Percentiles rank a stretch among this genome's conserved stretches.
Evolutionary conservation across 2,113 vertebrate species (phyloP).

Genomic region (Ellobius talpinus): DNA sequence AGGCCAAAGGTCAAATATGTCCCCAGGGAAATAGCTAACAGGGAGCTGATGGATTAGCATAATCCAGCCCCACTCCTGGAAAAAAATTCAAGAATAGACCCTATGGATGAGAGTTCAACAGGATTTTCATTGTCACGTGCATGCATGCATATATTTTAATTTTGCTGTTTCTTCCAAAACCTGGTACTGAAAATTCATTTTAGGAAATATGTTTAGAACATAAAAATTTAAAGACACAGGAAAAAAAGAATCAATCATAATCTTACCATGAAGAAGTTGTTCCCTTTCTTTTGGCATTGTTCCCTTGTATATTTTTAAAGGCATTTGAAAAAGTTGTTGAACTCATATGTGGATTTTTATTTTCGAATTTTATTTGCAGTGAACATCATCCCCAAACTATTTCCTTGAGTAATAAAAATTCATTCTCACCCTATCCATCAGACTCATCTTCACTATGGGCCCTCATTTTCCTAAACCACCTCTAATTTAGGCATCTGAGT

Average conservation of each 20-base stretch:
- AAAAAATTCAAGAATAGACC: background rate
- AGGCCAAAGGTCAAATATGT: too few species aligned
- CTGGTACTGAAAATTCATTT: background rate
- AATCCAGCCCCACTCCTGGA: background rate
- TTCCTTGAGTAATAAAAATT: constrained; percentile 18
- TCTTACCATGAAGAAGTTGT: background rate
- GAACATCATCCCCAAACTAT: background rate
- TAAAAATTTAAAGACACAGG: background rate
- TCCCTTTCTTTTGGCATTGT: background rate
- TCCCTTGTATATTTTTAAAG: background rate
- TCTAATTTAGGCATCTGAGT: background rate
- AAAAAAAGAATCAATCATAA: background rate
- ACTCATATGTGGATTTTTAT: background rate
- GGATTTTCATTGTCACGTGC: background rate
- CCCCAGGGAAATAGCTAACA: background rate
- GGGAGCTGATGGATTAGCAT: background rate
- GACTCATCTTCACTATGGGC: background rate
- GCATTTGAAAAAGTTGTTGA: background rate
- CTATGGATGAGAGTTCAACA: background rate
- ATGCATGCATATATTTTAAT: background rate
- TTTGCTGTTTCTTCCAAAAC: constrained; percentile 10
- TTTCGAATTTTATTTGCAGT: background rate
- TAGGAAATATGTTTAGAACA: background rate
- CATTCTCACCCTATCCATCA: background rate
- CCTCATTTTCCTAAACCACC: constrained; percentile 25